Evolutionary conservation across 2,888 invertebrate genomes (phyloP), one percentile per base, ranked within the genome.

Genomic region (Scrobipalpa costella): DNA sequence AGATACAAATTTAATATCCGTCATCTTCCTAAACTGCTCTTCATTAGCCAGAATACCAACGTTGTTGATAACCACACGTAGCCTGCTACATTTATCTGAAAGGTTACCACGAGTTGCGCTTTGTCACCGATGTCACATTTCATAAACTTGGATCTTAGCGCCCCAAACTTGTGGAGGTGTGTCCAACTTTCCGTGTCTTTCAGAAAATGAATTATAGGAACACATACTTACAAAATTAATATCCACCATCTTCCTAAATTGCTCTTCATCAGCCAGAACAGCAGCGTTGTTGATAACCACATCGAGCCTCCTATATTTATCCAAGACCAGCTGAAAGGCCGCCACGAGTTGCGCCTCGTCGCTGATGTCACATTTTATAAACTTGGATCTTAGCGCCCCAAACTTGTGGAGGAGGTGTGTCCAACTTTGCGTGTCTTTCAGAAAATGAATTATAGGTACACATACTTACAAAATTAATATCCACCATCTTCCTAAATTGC

Each of bases 1-100:
- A 85, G 86, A 86, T 68, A 90, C 90, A 69, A 89, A 85, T 75
- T 90, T 90, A 44, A 87, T 73, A 70, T 90, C 86, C 21, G 90
- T 70, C 78, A 88, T 88, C 61, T 71, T 78, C 68, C 79, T 83
- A 55, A 76, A 78, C 44, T 62, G 67, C 15, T 80, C 84, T n/a
- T 80, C 78, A 0, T 69, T 67, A 38, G 77, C 79, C 15, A 90
- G 60, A 7, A 90, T 74, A 0, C 80, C 88, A 3, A 88, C 90
- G 60, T 84, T 86, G 71, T 90, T 90, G 55, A 90, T 76, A 9
- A 90, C 86, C 0, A 76, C 81, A 61, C 90, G 89, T 1, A 90
- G 79, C 65, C 87, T 76, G 33, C 77, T 73, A 67, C 88, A 90
- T 69, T 90, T 90, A 67, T 88, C 49, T 73, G 77, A 69, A 80